A percentile compares a stretch with the other conserved stretches of the same genome.
These are phyloP conservation scores for Sepiola atlantica DNA, from an alignment of 2,888 invertebrate genomes.

Conservation along the genomic window DNA sequence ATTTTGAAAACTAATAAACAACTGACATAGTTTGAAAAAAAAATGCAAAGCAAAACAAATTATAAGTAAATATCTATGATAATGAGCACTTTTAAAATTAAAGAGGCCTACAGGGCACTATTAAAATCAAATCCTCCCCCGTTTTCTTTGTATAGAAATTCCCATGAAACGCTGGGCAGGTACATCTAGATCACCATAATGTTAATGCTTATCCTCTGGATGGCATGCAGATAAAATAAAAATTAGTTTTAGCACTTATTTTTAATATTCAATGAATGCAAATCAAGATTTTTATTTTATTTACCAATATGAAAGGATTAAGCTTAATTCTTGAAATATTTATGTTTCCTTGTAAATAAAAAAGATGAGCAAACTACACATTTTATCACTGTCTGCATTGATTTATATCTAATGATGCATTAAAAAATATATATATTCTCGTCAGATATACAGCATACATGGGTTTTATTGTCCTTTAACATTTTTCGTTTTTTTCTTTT, in stretches of 20 bases:
- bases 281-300: background rate
- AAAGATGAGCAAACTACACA: too few relatives aligned
- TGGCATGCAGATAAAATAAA: background rate
- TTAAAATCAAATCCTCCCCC: too few relatives aligned
- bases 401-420: background rate
- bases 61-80: too few relatives aligned
- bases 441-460: background rate
- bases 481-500: background rate
- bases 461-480: background rate
- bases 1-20: too few relatives aligned
- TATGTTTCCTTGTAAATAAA: background rate
- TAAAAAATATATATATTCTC: background rate
- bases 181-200: too few relatives aligned
- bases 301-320: background rate
- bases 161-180: too few relatives aligned
- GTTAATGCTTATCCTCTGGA: too few relatives aligned
- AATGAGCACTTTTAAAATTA: too few relatives aligned
- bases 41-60: too few relatives aligned
- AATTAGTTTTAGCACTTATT: background rate
- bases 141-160: too few relatives aligned
- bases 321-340: background rate
- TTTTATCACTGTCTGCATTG: background rate
- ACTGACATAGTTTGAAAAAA: too few relatives aligned
- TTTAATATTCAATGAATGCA: background rate
- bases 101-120: too few relatives aligned